Percentiles rank a stretch among this genome's conserved stretches.
These are phyloP conservation scores for Cheilosia urbana DNA, from an alignment of 2,888 invertebrate genomes.

Conservation along the genomic window DNA sequence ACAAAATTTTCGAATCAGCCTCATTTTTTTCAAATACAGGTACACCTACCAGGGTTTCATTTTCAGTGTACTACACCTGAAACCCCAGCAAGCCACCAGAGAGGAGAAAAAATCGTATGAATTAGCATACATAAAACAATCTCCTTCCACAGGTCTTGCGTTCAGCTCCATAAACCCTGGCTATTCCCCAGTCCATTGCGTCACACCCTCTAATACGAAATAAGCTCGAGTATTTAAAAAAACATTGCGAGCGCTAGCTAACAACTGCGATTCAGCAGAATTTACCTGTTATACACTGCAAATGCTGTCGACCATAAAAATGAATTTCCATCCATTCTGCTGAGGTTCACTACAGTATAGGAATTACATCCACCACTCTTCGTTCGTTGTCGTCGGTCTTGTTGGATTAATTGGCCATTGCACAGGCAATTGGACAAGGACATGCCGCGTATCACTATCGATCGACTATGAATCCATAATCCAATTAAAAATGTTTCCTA, in stretches of 20 bases:
- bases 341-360: background rate
- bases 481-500: conserved; percentile 67
- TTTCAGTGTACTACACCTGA: no score
- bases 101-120: background rate
- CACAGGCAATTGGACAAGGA: conserved; percentile 63
- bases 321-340: conserved; percentile 47
- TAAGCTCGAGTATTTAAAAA: conserved; percentile 24
- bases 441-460: conserved; percentile 36
- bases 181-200: background rate
- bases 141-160: conserved; percentile 14
- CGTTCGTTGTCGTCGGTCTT: conserved; percentile 17
- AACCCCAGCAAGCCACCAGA: background rate
- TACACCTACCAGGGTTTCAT: no score
- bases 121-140: conserved; percentile 18
- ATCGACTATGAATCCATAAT: conserved; percentile 60
- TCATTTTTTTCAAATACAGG: no score
- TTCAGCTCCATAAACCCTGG: conserved; percentile 40
- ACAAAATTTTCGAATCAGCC: no score
- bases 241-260: background rate
- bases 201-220: conserved; percentile 10
- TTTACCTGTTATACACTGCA: conserved; percentile 35
- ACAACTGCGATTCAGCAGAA: conserved; percentile 18
- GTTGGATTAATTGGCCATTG: conserved; percentile 64
- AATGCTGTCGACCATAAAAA: conserved; percentile 61
- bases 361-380: background rate